Percentiles rank a stretch among this genome's conserved stretches.
Evolutionary conservation across 2,797 vertebrate species (phyloP).

Genomic region (Mormyrops attenuatus): DNA sequence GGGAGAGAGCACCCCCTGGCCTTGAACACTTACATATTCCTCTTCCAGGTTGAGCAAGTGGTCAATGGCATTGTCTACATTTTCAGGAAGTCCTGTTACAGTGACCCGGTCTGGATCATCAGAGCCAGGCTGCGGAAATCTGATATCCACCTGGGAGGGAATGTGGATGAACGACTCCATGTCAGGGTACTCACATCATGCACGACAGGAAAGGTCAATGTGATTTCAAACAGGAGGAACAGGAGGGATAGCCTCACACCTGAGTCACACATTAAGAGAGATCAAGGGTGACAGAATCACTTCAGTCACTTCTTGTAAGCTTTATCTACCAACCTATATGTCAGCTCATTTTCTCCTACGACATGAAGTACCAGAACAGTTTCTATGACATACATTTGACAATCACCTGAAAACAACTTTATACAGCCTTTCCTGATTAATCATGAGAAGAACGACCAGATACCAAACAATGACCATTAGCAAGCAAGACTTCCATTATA

Average conservation of each 20-base stretch:
- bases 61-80: constrained; percentile 67
- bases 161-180: background rate
- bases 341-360: background rate
- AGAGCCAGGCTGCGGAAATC: constrained; percentile 65
- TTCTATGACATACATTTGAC: background rate
- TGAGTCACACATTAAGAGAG: background rate
- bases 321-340: background rate
- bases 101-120: constrained; percentile 67
- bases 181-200: background rate
- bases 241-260: background rate
- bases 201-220: background rate
- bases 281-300: background rate
- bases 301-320: background rate
- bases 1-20: background rate
- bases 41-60: constrained; percentile 75
- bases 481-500: background rate
- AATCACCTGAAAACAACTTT: background rate
- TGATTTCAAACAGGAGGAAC: background rate
- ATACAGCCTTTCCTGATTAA: background rate
- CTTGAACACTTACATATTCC: constrained; percentile 63
- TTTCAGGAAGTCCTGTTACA: constrained; percentile 66
- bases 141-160: constrained; percentile 63
- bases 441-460: background rate
- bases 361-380: background rate
- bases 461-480: background rate